phyloP scores from a whole-genome alignment of 2,888 invertebrate species.

The Stramonita haemastoma region DNA sequence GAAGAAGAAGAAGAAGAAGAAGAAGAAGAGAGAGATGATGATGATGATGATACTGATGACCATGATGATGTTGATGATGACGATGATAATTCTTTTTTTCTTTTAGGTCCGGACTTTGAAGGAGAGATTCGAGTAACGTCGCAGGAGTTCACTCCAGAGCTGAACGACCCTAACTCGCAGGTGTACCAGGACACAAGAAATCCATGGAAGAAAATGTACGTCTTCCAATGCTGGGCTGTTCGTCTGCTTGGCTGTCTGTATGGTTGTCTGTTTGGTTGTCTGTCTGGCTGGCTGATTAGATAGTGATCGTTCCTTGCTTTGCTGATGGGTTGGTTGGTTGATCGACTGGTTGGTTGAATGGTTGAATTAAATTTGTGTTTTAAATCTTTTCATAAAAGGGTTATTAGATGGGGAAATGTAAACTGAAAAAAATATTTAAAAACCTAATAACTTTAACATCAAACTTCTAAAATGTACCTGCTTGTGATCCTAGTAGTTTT shows the following conservation, averaged over 20 bases:
- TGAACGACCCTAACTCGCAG: background rate
- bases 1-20: background rate
- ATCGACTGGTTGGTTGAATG: background rate
- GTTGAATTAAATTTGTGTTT: background rate
- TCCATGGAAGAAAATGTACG: conserved; percentile 1
- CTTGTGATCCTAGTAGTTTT: no score
- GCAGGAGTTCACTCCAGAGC: background rate
- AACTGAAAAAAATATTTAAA: no score
- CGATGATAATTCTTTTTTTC: background rate
- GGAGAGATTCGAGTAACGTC: conserved; percentile 13
- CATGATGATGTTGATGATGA: background rate
- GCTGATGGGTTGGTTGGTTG: background rate
- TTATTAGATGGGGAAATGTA: no score
- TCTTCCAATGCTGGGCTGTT: background rate
- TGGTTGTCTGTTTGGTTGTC: background rate
- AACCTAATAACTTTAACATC: no score
- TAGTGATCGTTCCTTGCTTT: no score
- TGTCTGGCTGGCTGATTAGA: background rate
- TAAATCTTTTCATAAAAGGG: no score
- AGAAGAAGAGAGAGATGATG: background rate
- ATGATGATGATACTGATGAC: background rate
- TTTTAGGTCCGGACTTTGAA: conserved; percentile 21
- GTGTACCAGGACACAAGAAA: conserved; percentile 21
- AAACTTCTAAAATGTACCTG: no score
- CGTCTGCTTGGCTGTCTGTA: background rate